Percentiles rank a stretch among this genome's conserved stretches.
Conservation (phyloP, 2,888 invertebrate species). For the Latrodectus hesperus region DNA sequence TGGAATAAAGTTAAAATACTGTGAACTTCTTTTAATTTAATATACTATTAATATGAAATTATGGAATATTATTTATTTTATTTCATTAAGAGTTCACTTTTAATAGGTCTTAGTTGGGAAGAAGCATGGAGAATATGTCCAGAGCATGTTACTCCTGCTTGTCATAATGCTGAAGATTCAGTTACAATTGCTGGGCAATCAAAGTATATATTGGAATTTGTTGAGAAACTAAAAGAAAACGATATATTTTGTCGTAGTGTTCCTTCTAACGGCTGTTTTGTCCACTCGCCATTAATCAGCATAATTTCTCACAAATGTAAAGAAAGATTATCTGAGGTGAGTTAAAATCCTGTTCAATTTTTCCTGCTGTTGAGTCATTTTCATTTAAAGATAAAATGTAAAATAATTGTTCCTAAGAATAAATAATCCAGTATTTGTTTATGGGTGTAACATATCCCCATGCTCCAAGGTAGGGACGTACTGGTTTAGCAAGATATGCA, state of each 20-base stretch:
- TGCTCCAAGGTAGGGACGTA: no score
- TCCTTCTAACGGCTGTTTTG: slow-evolving; percentile 91
- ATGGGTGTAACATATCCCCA: no score
- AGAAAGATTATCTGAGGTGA: slow-evolving; percentile 10
- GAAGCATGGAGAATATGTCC: slow-evolving; percentile 85
- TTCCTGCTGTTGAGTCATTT: no score
- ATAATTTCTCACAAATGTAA: slow-evolving; percentile 86
- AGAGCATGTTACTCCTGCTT: slow-evolving; percentile 87
- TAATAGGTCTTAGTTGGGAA: slow-evolving; percentile 84
- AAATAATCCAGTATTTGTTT: no score
- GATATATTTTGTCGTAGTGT: slow-evolving; percentile 89
- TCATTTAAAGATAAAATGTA: no score
- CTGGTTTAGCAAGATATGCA: no score
- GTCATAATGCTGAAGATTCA: slow-evolving; percentile 95
- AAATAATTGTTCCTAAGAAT: no score
- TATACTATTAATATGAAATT: no score
- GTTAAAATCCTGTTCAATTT: not conserved
- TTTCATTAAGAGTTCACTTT: not conserved
- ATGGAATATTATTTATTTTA: not conserved
- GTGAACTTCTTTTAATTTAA: not conserved
- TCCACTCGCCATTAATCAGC: slow-evolving; percentile 93
- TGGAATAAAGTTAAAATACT: not conserved
- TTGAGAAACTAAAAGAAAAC: slow-evolving; percentile 75
- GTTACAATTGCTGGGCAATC: slow-evolving; percentile 94
- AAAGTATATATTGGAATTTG: slow-evolving; percentile 72